Evolutionary conservation across 2,113 vertebrate species (phyloP).

Genomic region (Tragelaphus imberbis): DNA sequence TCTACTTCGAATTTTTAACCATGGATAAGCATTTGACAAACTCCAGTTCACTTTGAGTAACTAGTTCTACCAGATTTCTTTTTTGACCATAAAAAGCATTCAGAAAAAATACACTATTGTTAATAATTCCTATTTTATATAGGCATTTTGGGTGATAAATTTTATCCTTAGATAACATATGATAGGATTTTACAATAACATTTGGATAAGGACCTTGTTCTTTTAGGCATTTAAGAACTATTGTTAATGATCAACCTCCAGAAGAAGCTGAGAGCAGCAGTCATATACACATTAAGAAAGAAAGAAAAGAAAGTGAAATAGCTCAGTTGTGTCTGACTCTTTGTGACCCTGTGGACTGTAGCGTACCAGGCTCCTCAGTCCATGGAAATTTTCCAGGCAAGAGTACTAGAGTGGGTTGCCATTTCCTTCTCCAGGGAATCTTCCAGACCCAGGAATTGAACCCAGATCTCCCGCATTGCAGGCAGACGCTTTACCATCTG

Average conservation of each 20-base stretch:
- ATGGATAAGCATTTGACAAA: background rate
- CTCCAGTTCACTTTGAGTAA: background rate
- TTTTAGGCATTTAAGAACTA: background rate
- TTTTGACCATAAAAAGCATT: background rate
- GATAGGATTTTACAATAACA: background rate
- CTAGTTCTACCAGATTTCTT: background rate
- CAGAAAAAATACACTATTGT: background rate
- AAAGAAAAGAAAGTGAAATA: background rate
- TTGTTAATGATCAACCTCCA: background rate
- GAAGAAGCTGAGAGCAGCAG: background rate
- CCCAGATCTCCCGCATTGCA: rapidly evolving
- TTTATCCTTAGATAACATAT: background rate
- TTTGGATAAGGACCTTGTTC: background rate
- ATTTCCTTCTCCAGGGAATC: background rate
- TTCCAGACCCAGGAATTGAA: background rate
- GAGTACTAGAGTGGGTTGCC: background rate
- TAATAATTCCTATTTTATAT: background rate
- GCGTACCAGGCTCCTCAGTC: background rate
- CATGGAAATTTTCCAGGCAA: background rate
- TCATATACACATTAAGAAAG: background rate
- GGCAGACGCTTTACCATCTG: background rate
- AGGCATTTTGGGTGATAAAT: background rate
- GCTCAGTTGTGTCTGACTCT: background rate
- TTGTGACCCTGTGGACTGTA: background rate
- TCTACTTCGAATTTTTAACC: background rate